Evolutionary conservation across 2,888 invertebrate species (phyloP).

Genomic region (Chrysopilus asiliformis): DNA sequence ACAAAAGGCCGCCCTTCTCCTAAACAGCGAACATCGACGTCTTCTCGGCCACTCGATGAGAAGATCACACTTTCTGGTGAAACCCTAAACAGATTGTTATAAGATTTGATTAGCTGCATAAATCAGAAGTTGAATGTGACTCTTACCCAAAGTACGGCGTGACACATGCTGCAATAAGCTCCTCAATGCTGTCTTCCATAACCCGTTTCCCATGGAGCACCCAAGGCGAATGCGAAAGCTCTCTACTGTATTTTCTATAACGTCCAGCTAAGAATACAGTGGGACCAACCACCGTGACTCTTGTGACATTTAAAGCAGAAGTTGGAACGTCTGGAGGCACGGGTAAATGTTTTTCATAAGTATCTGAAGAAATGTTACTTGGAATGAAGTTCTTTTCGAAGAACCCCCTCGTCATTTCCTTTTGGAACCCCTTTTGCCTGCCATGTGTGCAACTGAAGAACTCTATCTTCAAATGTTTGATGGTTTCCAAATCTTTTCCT

Average conservation of each 20-base stretch:
- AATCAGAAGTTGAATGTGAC: not conserved
- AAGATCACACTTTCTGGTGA: conserved; percentile 47
- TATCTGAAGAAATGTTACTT: conserved; percentile 35
- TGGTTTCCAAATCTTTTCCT: conserved; percentile 1
- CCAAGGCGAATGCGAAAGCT: conserved; percentile 92
- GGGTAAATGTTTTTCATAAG: conserved; percentile 39
- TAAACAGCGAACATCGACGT: conserved; percentile 90
- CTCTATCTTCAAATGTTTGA: not conserved
- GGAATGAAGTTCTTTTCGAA: conserved; percentile 45
- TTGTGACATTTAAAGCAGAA: conserved; percentile 19
- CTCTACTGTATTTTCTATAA: conserved; percentile 73
- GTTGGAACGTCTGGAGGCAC: conserved; percentile 41
- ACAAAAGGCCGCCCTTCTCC: conserved; percentile 89
- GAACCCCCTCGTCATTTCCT: conserved; percentile 47
- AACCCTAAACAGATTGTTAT: conserved; percentile 15
- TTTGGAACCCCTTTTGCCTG: conserved; percentile 21
- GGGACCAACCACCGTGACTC: conserved; percentile 27
- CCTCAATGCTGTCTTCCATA: conserved; percentile 81
- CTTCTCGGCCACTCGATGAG: conserved; percentile 87
- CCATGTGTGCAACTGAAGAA: conserved; percentile 17
- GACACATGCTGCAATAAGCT: conserved; percentile 62
- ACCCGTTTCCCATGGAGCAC: conserved; percentile 63
- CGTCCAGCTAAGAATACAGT: conserved; percentile 38
- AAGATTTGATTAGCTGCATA: too few species aligned
- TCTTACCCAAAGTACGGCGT: conserved; percentile 45